Evolutionary conservation across 2,113 vertebrate species (phyloP).

Genomic region (Malurus elegans): DNA sequence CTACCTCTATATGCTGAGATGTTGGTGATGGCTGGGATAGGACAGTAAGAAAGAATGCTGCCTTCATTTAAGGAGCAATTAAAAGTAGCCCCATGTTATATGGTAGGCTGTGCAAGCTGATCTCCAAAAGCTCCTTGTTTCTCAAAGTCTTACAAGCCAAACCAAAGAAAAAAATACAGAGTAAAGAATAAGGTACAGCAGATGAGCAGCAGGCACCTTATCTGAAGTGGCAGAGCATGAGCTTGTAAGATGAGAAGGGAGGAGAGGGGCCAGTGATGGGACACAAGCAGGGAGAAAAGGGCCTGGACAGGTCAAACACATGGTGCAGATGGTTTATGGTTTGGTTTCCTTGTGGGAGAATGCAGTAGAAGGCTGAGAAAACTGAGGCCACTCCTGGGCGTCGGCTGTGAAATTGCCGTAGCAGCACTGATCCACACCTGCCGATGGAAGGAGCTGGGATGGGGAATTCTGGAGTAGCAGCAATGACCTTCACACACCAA

Average conservation of each 20-base stretch:
- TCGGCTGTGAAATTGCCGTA: accelerated
- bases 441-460: accelerated
- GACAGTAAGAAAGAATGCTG: background rate
- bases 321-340: background rate
- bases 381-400: background rate
- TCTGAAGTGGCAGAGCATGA: accelerated
- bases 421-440: accelerated
- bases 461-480: background rate
- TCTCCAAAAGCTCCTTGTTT: background rate
- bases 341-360: background rate
- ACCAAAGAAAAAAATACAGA: background rate
- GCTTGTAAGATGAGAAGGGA: background rate
- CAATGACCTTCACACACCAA: background rate
- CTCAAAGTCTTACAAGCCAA: background rate
- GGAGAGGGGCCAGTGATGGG: background rate
- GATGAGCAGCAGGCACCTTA: background rate
- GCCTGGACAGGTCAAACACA: accelerated
- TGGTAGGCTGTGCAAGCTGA: background rate
- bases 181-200: background rate
- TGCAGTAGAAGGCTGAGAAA: background rate
- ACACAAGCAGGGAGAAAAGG: background rate
- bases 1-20: background rate
- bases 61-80: background rate
- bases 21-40: background rate
- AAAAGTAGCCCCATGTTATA: background rate